phyloP scores from a whole-genome alignment of 2,797 vertebrate species.

The Parambassis ranga region DNA sequence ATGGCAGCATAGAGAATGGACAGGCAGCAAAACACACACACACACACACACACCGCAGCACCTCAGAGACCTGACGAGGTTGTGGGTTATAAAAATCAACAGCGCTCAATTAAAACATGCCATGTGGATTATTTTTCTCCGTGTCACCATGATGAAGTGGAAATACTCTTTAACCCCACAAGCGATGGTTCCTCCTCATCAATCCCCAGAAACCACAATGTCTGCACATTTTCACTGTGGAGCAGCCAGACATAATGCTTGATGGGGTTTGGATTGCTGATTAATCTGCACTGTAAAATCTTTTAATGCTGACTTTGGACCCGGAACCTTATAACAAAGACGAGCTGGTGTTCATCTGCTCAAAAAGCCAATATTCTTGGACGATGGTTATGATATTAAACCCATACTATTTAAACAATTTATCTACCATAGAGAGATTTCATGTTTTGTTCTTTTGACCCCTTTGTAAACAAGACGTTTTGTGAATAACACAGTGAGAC shows the following conservation, averaged over 20 bases:
- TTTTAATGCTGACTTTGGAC: constrained; percentile 39
- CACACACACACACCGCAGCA: no score
- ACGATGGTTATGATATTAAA: constrained; percentile 29
- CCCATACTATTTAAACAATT: neutral
- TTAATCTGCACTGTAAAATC: constrained; percentile 51
- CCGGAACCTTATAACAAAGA: constrained; percentile 25
- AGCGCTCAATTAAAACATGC: constrained; percentile 48
- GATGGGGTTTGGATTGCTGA: constrained; percentile 51
- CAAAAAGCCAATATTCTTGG: constrained; percentile 23
- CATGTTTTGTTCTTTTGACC: constrained; percentile 33
- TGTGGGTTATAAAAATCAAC: constrained; percentile 32
- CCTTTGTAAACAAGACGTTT: constrained; percentile 10
- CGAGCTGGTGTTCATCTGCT: constrained; percentile 30
- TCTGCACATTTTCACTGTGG: constrained; percentile 53
- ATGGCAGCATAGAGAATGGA: neutral
- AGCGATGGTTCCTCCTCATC: constrained; percentile 49
- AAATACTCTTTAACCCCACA: constrained; percentile 51
- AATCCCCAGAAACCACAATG: constrained; percentile 26
- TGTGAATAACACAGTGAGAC: neutral
- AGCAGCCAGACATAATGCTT: constrained; percentile 38
- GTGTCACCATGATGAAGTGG: constrained; percentile 50
- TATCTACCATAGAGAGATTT: constrained; percentile 1
- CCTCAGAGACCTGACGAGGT: constrained; percentile 2
- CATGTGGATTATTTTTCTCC: constrained; percentile 40
- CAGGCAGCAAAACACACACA: constrained; percentile 8